phyloP scores from a whole-genome alignment of 2,113 vertebrate species.

The Helogale parvula region DNA sequence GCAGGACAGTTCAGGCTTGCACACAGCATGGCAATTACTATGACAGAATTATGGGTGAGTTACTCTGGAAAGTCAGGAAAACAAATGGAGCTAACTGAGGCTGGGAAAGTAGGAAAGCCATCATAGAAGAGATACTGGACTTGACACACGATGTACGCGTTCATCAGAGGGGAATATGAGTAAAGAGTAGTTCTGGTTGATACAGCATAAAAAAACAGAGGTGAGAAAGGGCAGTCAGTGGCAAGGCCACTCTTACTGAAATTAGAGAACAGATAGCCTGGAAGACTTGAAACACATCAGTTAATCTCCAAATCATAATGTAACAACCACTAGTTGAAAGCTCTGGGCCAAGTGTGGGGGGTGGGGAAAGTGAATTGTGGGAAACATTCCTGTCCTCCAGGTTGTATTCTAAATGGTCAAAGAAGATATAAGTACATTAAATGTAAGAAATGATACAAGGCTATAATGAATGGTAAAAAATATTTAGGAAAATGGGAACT shows the following conservation, averaged over 20 bases:
- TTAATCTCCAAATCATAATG: neutral
- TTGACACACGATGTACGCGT: neutral
- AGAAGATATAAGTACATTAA: neutral
- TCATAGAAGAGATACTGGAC: neutral
- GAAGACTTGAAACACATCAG: neutral
- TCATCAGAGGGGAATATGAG: neutral
- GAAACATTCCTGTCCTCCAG: neutral
- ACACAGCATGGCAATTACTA: neutral
- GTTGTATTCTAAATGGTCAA: neutral
- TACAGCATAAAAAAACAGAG: neutral
- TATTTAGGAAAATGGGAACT: neutral
- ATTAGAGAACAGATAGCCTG: neutral
- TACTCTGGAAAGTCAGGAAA: neutral
- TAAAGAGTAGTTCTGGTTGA: neutral
- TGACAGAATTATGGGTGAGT: neutral
- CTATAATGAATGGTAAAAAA: neutral
- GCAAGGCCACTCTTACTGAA: neutral
- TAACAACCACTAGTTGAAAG: neutral
- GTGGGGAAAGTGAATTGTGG: neutral
- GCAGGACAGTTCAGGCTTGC: neutral
- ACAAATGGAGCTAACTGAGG: neutral
- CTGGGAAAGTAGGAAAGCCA: neutral
- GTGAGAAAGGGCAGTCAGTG: neutral
- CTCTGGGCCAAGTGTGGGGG: neutral
- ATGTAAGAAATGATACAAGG: neutral